Base-by-base conservation (phyloP, 2,888 invertebrate genomes). In the Limnephilus marmoratus region DNA sequence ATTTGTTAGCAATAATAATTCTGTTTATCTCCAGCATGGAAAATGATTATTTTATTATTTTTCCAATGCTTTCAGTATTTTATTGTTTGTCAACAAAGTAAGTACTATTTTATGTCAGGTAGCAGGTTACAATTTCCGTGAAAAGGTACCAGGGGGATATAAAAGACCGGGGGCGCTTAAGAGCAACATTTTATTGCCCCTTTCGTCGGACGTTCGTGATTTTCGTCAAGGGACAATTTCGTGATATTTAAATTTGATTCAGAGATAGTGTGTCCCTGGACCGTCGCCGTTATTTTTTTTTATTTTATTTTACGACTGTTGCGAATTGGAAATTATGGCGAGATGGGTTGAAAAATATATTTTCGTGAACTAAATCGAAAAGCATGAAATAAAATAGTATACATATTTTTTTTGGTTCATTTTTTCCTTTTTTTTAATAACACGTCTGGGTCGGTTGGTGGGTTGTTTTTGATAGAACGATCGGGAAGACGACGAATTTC, bases 221-320 rank as follows among this genome's bases (percentile, higher is more conserved):
- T 89, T 88, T 89, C 68, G 80, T 37, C 88, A 41, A 41, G 88
- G 81, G 88, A 89, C 88, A 80, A 68, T 89, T 89, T 89, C 80
- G 37, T 41, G 88, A 37, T 81, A 80, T 89, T 34, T 81, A 81
- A 89, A 89, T 89, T 80, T 89, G 88, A 89, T 89, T 41, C 11
- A 68, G 29, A 86, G 86, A 87, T 34, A 80, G 88, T 31, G 87
- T 49, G 87, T 49, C 31, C 49, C 49, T 18, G n/a, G 18, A 37
- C 41, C 29, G 24, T 45, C 29, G 86, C 86, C 13, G 13, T 49
- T 86, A 45, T 85, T 89, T 41, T 31, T 31, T 24, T 89, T 89
- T 81, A 80, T 86, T 85, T 89, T 80, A 24, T 89, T 89, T 89
- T 89, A 89, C 24, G 88, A 24, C 80, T 37, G 24, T 89, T 13